Conservation (phyloP, 2,113 vertebrate genomes). For the Proteles cristata region DNA sequence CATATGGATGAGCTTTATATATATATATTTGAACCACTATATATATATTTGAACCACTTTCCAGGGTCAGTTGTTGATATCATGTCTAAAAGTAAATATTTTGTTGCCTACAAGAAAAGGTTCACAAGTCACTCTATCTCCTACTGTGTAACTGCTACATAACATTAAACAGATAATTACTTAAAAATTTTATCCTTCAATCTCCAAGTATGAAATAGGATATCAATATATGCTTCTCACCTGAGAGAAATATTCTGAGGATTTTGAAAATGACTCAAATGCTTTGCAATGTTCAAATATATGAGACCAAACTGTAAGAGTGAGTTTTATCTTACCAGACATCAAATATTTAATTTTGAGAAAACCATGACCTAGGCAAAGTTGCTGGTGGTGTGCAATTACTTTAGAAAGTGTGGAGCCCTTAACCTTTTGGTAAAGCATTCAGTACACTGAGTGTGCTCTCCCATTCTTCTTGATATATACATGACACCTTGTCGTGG, state of each 20-base stretch:
- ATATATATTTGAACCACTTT: background rate
- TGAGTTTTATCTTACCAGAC: background rate
- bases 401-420: background rate
- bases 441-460: background rate
- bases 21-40: too few species aligned
- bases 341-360: constrained; percentile 28
- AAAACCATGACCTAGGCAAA: background rate
- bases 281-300: background rate
- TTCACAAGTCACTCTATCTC: background rate
- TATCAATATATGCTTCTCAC: background rate
- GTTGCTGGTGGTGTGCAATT: background rate
- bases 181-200: background rate
- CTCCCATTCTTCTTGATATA: background rate
- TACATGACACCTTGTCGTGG: background rate
- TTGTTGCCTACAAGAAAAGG: background rate
- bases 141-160: background rate
- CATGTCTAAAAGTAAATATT: background rate
- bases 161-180: background rate
- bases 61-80: background rate
- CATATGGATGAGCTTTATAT: background rate
- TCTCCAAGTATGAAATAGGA: background rate
- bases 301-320: background rate
- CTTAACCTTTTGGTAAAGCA: background rate
- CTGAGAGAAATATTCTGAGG: background rate
- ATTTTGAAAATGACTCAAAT: background rate